Evolutionary conservation across 2,888 invertebrate genomes (phyloP), one percentile per base, ranked within the genome.

Genomic region (Drosophila testacea): DNA sequence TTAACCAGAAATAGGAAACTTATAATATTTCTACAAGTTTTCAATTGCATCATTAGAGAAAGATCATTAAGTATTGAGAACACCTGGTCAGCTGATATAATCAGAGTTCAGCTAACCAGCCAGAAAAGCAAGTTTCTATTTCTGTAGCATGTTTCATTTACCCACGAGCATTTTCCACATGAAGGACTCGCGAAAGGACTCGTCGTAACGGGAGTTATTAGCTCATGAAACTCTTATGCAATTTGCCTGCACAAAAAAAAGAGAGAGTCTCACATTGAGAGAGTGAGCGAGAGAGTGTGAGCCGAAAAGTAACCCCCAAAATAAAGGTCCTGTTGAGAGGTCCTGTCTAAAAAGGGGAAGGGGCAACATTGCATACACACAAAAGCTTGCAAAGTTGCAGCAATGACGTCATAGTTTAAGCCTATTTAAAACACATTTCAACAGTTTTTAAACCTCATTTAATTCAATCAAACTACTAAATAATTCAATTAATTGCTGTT

Each of bases 181-280:
- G 69, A 82, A 62, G 75, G 39, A 73, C 51, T 74, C 34, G 78
- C 65, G 32, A 59, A 73, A 80, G 74, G 66, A 77, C 63, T 61
- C 67, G 22, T 11, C 32, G 27, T 22, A 46, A 63, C 69, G 65
- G 28, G n/a, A 56, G 74, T 61, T 70, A 81, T 87, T 83, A 82
- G 85, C 88, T 77, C 80, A 74, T 69, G 74, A 71, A 73, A 73
- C 82, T 84, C 82, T 84, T 85, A 88, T 89, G 85, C 89, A 85
- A 85, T 85, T 82, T 64, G 80, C 73, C 60, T 80, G 77, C 70
- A 74, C 54, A 62, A 11, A 34, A 10, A 54, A 36, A 32, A n/a
- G 22, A 6, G 41, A 56, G 46, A 32, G 62, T 22, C 22, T 22
- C 22, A 30, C 4, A 11, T 16, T 13, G 9, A 16, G 27, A 30